These are phyloP conservation scores for Rhynchotus rufescens DNA, from an alignment of 2,797 vertebrate genomes.

Conservation along the genomic window DNA sequence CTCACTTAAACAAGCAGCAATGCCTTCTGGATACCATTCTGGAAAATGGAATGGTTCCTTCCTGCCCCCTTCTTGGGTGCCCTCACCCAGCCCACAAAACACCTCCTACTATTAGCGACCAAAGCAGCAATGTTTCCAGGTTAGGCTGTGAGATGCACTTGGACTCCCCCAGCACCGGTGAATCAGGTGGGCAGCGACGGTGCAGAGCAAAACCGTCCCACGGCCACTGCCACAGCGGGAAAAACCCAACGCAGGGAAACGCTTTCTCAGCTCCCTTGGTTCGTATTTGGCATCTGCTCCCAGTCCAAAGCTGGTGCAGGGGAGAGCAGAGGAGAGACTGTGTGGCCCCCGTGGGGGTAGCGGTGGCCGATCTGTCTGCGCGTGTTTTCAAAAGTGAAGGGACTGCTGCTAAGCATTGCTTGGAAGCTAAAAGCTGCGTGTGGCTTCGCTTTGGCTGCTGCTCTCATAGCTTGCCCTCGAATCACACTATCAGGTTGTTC, in stretches of 20 bases:
- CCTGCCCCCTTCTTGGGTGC: fast-evolving
- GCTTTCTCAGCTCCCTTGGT: background rate
- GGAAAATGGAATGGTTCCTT: background rate
- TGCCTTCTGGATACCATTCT: background rate
- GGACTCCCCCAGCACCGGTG: background rate
- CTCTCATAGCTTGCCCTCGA: background rate
- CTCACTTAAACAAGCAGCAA: background rate
- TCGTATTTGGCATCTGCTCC: background rate
- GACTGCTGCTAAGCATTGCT: background rate
- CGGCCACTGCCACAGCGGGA: too few species aligned
- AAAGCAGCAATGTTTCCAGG: background rate
- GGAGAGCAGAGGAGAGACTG: background rate
- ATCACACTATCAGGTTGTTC: slow-evolving; percentile 1
- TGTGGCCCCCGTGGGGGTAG: fast-evolving
- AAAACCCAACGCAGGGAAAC: background rate
- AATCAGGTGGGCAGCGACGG: background rate
- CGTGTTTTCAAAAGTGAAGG: background rate
- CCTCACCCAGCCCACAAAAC: background rate
- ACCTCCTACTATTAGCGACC: background rate
- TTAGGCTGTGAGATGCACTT: background rate
- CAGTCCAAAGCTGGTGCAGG: background rate
- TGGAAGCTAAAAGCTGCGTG: background rate
- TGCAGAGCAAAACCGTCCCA: background rate
- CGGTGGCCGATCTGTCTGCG: background rate
- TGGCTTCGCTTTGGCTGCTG: background rate